Percentiles rank a stretch among this genome's conserved stretches.
These are phyloP conservation scores for Lasioglossum morio DNA, from an alignment of 2,888 invertebrate genomes.

Conservation along the genomic window DNA sequence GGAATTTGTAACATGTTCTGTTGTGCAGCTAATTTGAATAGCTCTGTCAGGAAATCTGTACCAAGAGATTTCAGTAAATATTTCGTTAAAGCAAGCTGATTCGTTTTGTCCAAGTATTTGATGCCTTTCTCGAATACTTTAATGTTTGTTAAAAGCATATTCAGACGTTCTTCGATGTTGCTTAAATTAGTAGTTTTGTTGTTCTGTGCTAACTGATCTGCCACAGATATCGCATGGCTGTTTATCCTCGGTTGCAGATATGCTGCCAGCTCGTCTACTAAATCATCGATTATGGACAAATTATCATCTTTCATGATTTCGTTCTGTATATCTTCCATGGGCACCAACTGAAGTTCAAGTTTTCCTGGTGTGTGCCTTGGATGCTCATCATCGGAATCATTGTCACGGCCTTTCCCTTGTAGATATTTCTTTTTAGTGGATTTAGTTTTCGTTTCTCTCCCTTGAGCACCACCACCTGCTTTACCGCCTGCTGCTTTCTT, in stretches of 20 bases:
- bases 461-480: slow-evolving; percentile 96
- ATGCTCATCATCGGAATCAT: slow-evolving; percentile 90
- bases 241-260: slow-evolving; percentile 91
- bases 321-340: slow-evolving; percentile 88
- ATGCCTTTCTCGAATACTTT: slow-evolving; percentile 93
- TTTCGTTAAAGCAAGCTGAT: slow-evolving; percentile 90
- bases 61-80: slow-evolving; percentile 94
- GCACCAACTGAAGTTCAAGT: slow-evolving; percentile 89
- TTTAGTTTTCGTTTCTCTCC: slow-evolving; percentile 97
- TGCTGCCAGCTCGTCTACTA: slow-evolving; percentile 89
- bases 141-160: slow-evolving; percentile 90
- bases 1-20: slow-evolving; percentile 87
- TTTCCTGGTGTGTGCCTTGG: slow-evolving; percentile 74
- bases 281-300: slow-evolving; percentile 89
- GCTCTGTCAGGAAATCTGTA: slow-evolving; percentile 92
- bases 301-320: slow-evolving; percentile 86
- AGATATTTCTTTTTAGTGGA: slow-evolving; percentile 93
- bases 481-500: slow-evolving; percentile 95
- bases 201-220: slow-evolving; percentile 91
- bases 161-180: slow-evolving; percentile 90
- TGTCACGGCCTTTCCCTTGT: slow-evolving; percentile 87
- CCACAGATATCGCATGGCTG: slow-evolving; percentile 88
- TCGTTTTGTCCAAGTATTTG: slow-evolving; percentile 87
- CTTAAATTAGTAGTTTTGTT: slow-evolving; percentile 83
- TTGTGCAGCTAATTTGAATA: slow-evolving; percentile 91